phyloP scores from a whole-genome alignment of 2,113 vertebrate genomes.

The Tragelaphus scriptus region DNA sequence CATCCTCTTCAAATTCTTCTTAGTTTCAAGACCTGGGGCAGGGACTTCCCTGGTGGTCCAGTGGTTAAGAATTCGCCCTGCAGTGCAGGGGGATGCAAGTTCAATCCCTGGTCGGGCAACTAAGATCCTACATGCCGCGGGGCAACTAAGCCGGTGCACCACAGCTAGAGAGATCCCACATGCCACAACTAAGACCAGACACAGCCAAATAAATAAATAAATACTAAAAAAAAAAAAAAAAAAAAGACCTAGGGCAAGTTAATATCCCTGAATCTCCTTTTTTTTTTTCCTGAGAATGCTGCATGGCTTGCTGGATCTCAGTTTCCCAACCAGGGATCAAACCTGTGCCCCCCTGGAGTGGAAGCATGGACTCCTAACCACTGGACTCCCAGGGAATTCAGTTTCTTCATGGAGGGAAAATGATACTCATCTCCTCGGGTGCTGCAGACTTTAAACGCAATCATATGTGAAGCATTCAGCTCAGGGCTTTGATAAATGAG shows the following conservation, averaged over 20 bases:
- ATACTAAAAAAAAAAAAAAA: not conserved
- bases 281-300: not conserved
- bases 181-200: not conserved
- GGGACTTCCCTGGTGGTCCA: not conserved
- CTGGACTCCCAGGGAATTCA: not conserved
- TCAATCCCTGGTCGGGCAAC: not conserved
- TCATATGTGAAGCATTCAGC: not conserved
- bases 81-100: not conserved
- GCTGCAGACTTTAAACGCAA: not conserved
- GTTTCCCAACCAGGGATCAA: not conserved
- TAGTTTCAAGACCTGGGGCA: not conserved
- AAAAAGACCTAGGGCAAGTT: not conserved
- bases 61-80: not conserved
- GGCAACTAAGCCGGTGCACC: not conserved
- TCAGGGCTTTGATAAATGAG: not conserved
- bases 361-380: not conserved
- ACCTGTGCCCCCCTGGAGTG: not conserved
- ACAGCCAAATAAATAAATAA: not conserved
- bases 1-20: not conserved
- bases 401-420: not conserved
- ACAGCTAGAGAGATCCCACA: not conserved
- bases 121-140: not conserved
- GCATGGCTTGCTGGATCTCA: not conserved
- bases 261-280: not conserved
- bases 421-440: not conserved